Base-by-base conservation (phyloP, 1,140 invertebrate species). In the Plutomurus gul region DNA sequence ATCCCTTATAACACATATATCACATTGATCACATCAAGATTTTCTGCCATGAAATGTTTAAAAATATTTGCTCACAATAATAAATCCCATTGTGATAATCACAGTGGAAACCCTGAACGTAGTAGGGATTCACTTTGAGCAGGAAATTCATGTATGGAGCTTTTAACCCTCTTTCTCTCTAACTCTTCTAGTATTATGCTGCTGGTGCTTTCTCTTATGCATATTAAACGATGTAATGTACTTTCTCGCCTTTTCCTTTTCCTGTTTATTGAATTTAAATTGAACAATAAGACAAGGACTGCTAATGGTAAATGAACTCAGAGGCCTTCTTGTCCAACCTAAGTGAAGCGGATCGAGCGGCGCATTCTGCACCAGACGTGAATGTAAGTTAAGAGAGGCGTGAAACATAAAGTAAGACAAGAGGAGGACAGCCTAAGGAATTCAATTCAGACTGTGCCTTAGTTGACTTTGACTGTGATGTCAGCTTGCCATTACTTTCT, bases 301-400 rank as follows among this genome's bases (percentile, higher is more conserved):
- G 27, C n/a, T 51, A 65, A 65, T 65, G 56, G 10, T 65, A 65
- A 65, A 65, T 65, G 56, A 65, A 65, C 56, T 65, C 56, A 30
- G 36, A 65, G 56, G 25, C 49, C 20, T 5, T 18, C 13, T 65
- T n/a, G n/a, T n/a, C n/a, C n/a, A n/a, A n/a, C 25, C 27, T n/a
- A 56, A 56, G 22, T 56, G 13, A 6, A 51, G 18, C 20, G 25
- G 18, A 22, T 51, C 47, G 18, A 51, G 25, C 3, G 27, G 25
- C 3, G 27, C 18, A 65, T 27, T 65, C 56, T 65, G 25, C 25
- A 33, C 16, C 25, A 65, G 56, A 33, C 30, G 13, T 65, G 25
- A 65, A 65, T 65, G 25, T 65, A 7, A 33, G 56, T 65, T 65
- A 65, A n/a, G 56, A 51, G 47, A 51, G 47, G 47, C 47, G 47